Percentiles rank a stretch among this genome's conserved stretches.
These are phyloP conservation scores for Pipra filicauda DNA, from an alignment of 2,113 vertebrate species.

Conservation along the genomic window DNA sequence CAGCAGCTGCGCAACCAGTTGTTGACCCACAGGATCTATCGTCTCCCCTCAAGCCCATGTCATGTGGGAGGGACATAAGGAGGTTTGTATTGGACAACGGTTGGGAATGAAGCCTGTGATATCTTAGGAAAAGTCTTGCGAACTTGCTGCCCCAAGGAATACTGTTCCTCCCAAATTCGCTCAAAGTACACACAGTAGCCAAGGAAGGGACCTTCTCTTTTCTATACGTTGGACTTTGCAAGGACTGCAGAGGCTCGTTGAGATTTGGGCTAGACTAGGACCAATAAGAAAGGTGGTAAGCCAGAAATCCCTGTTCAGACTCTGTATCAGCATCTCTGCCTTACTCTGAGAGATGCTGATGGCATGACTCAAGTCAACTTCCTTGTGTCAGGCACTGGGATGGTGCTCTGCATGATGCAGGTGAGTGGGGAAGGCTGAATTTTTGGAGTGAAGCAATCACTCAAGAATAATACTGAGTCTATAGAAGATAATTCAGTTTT, in stretches of 20 bases:
- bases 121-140: neutral
- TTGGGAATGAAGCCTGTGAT: neutral
- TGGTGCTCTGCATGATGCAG: neutral
- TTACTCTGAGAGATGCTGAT: neutral
- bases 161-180: neutral
- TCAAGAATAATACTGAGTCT: neutral
- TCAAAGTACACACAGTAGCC: neutral
- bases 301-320: neutral
- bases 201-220: neutral
- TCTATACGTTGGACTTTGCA: neutral
- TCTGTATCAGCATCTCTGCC: neutral
- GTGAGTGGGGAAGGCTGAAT: neutral
- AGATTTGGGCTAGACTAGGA: neutral
- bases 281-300: neutral
- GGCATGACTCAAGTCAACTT: neutral
- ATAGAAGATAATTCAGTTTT: neutral
- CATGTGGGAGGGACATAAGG: neutral
- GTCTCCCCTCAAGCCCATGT: neutral
- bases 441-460: neutral
- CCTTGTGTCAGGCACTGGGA: neutral
- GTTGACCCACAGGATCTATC: neutral
- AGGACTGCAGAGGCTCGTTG: neutral
- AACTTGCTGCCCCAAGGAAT: neutral
- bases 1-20: neutral
- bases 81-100: neutral